phyloP scores from a whole-genome alignment of 2,888 invertebrate genomes.

The Drosophila multiciliata region DNA sequence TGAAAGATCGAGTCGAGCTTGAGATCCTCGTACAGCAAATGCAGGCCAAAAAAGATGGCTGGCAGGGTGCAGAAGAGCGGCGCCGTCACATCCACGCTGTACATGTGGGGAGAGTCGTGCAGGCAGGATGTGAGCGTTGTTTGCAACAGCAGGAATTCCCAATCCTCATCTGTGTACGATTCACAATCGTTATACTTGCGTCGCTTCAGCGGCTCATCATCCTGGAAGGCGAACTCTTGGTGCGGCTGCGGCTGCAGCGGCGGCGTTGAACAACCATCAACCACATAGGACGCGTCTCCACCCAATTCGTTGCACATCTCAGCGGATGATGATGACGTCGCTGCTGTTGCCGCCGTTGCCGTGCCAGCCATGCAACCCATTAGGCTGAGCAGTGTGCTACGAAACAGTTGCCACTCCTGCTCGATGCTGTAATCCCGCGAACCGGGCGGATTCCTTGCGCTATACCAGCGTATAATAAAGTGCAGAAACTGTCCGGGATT shows the following conservation, averaged over 20 bases:
- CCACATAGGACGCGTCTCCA: slow-evolving; percentile 31
- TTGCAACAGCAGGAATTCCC: slow-evolving; percentile 87
- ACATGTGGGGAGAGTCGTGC: slow-evolving; percentile 56
- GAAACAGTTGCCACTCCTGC: slow-evolving; percentile 93
- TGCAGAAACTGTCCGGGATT: slow-evolving; percentile 91
- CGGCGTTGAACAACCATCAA: slow-evolving; percentile 58
- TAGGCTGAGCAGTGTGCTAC: slow-evolving; percentile 86
- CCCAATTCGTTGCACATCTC: slow-evolving; percentile 16
- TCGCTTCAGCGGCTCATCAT: slow-evolving; percentile 89
- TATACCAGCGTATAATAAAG: slow-evolving; percentile 90
- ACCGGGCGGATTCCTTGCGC: slow-evolving; percentile 94
- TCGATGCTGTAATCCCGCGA: slow-evolving; percentile 90
- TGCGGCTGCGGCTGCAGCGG: slow-evolving; percentile 13
- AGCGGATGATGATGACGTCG: neutral
- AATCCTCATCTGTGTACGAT: slow-evolving; percentile 91
- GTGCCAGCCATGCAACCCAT: slow-evolving; percentile 80
- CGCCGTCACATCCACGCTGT: slow-evolving; percentile 86
- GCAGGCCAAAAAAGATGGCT: slow-evolving; percentile 91
- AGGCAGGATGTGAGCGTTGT: slow-evolving; percentile 69
- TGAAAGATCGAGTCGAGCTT: slow-evolving; percentile 91
- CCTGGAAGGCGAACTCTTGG: neutral
- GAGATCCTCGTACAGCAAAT: slow-evolving; percentile 95
- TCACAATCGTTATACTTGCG: slow-evolving; percentile 88
- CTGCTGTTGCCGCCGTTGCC: slow-evolving; percentile 10
- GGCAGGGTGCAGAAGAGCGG: slow-evolving; percentile 90